Percentiles rank a stretch among this genome's conserved stretches.
Conservation (phyloP, 2,113 vertebrate species). For the Rhagologus leucostigma region DNA sequence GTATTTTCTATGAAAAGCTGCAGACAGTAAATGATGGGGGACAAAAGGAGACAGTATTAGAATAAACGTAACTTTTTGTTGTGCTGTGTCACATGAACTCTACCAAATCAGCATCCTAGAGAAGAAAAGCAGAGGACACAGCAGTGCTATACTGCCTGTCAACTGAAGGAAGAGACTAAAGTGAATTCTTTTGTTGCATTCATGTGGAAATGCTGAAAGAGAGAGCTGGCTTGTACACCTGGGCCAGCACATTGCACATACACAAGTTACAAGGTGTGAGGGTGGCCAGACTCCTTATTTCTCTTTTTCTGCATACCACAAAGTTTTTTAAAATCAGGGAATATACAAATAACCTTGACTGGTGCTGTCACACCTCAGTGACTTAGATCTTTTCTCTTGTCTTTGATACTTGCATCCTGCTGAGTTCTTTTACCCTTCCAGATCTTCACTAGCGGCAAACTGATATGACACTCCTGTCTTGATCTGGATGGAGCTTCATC, state of each 20-base stretch:
- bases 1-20: neutral
- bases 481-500: neutral
- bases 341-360: neutral
- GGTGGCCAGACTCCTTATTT: neutral
- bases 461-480: neutral
- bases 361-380: neutral
- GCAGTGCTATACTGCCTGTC: fast-evolving
- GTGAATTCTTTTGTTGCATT: neutral
- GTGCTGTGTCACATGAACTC: neutral
- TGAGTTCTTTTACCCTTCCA: neutral
- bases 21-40: neutral
- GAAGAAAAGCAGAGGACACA: neutral
- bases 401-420: neutral
- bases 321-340: neutral
- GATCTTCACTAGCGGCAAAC: neutral
- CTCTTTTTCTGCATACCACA: neutral
- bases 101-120: neutral
- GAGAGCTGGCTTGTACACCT: neutral
- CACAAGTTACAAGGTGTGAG: neutral
- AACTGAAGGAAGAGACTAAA: neutral
- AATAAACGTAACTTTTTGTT: neutral
- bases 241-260: neutral
- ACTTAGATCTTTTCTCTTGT: neutral
- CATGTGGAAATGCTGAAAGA: neutral
- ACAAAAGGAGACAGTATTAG: neutral